phyloP scores from a whole-genome alignment of 2,888 invertebrate species.

The Lordiphosa fenestrarum region DNA sequence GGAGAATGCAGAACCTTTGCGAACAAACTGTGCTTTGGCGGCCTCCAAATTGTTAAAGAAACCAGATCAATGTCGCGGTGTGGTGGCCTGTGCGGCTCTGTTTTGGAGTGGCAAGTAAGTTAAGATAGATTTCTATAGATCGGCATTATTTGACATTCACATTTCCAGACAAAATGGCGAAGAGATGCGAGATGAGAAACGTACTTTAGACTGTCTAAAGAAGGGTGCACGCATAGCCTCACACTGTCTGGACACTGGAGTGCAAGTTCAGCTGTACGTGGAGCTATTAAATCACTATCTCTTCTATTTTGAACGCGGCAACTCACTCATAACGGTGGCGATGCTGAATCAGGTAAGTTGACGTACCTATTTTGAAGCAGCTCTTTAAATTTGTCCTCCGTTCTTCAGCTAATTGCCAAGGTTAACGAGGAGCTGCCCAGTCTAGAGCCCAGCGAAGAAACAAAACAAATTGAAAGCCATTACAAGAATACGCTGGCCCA shows the following conservation, averaged over 20 bases:
- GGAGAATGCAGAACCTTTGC: slow-evolving; percentile 97
- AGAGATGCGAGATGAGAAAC: slow-evolving; percentile 92
- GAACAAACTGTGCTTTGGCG: slow-evolving; percentile 97
- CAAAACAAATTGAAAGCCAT: slow-evolving; percentile 97
- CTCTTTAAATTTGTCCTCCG: background rate
- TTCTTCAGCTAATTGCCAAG: slow-evolving; percentile 90
- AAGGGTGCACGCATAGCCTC: slow-evolving; percentile 97
- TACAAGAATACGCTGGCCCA: slow-evolving; percentile 94
- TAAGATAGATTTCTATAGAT: accelerated
- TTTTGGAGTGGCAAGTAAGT: slow-evolving; percentile 94
- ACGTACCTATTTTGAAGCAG: accelerated
- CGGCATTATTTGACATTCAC: no score
- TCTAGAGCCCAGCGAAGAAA: slow-evolving; percentile 96
- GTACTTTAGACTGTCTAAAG: slow-evolving; percentile 96
- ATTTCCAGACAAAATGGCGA: slow-evolving; percentile 78
- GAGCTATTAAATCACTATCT: slow-evolving; percentile 97
- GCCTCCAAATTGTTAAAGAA: slow-evolving; percentile 98
- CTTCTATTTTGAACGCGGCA: slow-evolving; percentile 94
- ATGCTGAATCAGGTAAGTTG: slow-evolving; percentile 82
- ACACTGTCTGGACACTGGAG: slow-evolving; percentile 98
- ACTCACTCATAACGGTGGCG: slow-evolving; percentile 82
- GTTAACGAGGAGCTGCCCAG: slow-evolving; percentile 96
- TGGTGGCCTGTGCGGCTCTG: slow-evolving; percentile 95
- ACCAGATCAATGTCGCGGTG: slow-evolving; percentile 98
- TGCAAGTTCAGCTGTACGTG: slow-evolving; percentile 97